Percentiles rank a stretch among this genome's conserved stretches.
Evolutionary conservation across 2,113 vertebrate genomes (phyloP).

Genomic region (Prochilodus magdalenae): DNA sequence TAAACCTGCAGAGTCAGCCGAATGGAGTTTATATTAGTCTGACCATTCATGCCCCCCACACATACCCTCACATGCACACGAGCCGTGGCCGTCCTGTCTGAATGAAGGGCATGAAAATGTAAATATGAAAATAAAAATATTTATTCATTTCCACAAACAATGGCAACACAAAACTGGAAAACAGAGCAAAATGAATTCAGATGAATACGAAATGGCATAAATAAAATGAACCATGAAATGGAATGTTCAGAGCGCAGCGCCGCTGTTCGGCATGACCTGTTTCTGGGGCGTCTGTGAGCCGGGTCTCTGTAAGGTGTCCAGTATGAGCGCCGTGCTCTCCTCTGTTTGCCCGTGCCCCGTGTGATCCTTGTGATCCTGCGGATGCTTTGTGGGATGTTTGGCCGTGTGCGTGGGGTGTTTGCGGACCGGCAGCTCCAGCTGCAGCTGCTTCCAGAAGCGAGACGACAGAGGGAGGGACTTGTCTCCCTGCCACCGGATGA

Average conservation of each 20-base stretch:
- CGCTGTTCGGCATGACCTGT: no score
- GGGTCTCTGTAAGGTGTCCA: background rate
- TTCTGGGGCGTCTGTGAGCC: background rate
- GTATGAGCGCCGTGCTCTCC: background rate
- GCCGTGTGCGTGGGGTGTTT: slow-evolving; percentile 56
- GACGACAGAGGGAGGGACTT: slow-evolving; percentile 85
- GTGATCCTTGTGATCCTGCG: background rate
- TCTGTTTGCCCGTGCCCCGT: background rate
- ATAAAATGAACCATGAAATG: no score
- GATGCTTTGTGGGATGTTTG: background rate
- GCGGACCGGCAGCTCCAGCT: slow-evolving; percentile 87
- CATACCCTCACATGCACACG: background rate
- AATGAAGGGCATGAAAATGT: background rate
- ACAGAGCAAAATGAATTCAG: no score
- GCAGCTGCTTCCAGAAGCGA: slow-evolving; percentile 92
- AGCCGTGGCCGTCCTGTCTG: background rate
- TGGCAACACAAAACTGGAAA: background rate
- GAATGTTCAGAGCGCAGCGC: no score
- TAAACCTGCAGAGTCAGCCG: background rate
- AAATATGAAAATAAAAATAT: background rate
- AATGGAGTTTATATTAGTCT: background rate
- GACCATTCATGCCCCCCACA: background rate
- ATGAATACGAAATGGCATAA: no score
- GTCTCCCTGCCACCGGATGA: slow-evolving; percentile 95
- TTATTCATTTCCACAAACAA: background rate